Evolutionary conservation across 2,888 invertebrate species (phyloP), one percentile per base, ranked within the genome.

Genomic region (Venusia cambrica): DNA sequence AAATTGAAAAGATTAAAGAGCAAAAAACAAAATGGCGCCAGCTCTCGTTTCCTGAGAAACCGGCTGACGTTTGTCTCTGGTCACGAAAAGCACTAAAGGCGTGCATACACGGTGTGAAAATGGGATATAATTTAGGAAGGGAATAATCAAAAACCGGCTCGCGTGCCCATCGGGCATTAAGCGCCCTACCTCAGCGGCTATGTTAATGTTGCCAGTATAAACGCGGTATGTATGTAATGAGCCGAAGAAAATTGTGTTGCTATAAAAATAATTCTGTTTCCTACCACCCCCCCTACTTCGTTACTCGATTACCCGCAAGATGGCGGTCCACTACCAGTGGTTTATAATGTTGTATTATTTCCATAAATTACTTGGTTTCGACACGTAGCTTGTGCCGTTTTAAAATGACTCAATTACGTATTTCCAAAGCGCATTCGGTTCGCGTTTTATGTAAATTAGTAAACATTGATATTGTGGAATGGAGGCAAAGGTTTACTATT

Each of bases 181-280:
- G 55, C 75, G 79, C 84, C 81, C 74, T 77, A 83, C 83, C 78
- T 62, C 47, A 51, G 63, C 62, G 65, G 65, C 71, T 80, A 81
- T 79, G 81, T 83, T 87, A 84, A 85, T 85, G 84, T 77, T 77
- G 75, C 81, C 76, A 76, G 79, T 62, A 69, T 74, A 78, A 66
- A 73, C 56, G 71, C 71, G 71, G 78, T 80, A 73, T 77, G 80
- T 79, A 80, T 75, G 81, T 85, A 87, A 87, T 87, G 85, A 87
- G 78, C 81, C 79, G 72, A 69, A 76, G 81, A 81, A 84, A 87
- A 87, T 85, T 83, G 84, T 84, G 85, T 81, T 80, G 83, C 87
- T 73, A 84, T 87, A 85, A 87, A 87, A 85, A 83, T 85, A 85
- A 84, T 83, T 76, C 80, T 73, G 73, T 79, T 83, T 73, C 62